Percentiles rank a stretch among this genome's conserved stretches.
phyloP scores from a whole-genome alignment of 2,113 vertebrate species.

The Arothron firmamentum region DNA sequence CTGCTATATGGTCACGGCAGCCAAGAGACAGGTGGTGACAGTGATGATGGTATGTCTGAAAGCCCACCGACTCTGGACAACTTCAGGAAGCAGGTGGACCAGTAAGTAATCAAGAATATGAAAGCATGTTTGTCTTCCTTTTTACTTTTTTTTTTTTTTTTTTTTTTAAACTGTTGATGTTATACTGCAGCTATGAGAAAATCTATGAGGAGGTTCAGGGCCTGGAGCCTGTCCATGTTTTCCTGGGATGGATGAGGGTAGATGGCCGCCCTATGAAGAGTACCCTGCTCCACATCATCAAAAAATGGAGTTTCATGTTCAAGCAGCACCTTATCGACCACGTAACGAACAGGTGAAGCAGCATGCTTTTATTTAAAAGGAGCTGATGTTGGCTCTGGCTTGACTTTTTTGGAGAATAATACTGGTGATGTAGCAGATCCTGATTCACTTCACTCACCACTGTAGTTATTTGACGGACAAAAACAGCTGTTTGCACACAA shows the following conservation, averaged over 20 bases:
- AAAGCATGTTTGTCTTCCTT: no score
- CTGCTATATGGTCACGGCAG: constrained; percentile 75
- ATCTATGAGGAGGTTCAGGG: constrained; percentile 79
- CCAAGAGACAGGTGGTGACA: constrained; percentile 71
- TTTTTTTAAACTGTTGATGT: neutral
- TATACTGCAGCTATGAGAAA: constrained; percentile 76
- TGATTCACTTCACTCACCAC: no score
- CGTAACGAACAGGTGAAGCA: constrained; percentile 82
- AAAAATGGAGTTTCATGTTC: constrained; percentile 91
- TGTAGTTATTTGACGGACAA: no score
- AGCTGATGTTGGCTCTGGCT: no score
- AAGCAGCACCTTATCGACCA: constrained; percentile 91
- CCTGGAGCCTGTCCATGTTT: constrained; percentile 74
- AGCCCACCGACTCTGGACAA: constrained; percentile 75
- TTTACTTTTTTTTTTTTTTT: neutral
- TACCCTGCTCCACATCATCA: constrained; percentile 82
- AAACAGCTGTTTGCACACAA: no score
- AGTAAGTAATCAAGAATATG: constrained; percentile 27
- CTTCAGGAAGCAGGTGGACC: constrained; percentile 81
- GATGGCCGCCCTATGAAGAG: constrained; percentile 81
- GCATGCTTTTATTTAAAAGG: no score
- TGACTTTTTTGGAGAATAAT: no score
- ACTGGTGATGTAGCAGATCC: no score
- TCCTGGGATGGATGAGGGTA: constrained; percentile 85
- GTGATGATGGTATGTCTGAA: constrained; percentile 69